Conservation (phyloP, 2,888 invertebrate species). For the Odontothrips loti region DNA sequence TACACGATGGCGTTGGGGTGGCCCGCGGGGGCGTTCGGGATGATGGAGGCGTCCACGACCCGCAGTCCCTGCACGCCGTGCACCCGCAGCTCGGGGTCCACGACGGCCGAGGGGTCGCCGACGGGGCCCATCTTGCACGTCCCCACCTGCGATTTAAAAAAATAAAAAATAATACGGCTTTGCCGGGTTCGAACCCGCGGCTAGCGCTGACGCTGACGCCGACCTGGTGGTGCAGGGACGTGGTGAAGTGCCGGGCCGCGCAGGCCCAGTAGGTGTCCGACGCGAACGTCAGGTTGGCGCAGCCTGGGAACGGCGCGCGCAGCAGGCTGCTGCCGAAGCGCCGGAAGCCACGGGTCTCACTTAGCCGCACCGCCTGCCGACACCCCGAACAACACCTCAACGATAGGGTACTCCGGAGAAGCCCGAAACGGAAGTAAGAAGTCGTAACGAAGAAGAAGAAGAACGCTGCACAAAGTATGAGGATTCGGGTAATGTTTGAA, state of each 20-base stretch:
- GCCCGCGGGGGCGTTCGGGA: conserved; percentile 60
- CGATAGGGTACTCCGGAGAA: too few relatives aligned
- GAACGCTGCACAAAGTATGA: too few relatives aligned
- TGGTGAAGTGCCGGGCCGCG: conserved; percentile 60
- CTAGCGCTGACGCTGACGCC: too few relatives aligned
- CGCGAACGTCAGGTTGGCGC: conserved; percentile 53
- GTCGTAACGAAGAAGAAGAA: too few relatives aligned
- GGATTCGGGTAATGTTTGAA: too few relatives aligned
- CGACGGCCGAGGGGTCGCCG: conserved; percentile 53
- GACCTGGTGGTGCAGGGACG: conserved; percentile 66
- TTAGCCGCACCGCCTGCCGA: conserved; percentile 49
- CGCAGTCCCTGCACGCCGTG: conserved; percentile 58
- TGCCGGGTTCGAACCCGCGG: neutral
- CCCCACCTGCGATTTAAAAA: conserved; percentile 47
- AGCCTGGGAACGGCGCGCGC: conserved; percentile 41
- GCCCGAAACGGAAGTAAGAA: conserved; percentile 30
- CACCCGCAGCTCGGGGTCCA: conserved; percentile 55
- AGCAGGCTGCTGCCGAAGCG: conserved; percentile 47
- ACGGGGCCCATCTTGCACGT: conserved; percentile 56
- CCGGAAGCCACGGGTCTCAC: conserved; percentile 50
- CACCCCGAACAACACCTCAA: too few relatives aligned
- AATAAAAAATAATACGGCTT: neutral
- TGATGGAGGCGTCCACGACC: conserved; percentile 65
- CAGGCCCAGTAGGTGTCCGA: conserved; percentile 68
- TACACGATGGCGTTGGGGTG: conserved; percentile 65